phyloP scores from a whole-genome alignment of 1,140 invertebrate species.

The Drosophila murphyi region DNA sequence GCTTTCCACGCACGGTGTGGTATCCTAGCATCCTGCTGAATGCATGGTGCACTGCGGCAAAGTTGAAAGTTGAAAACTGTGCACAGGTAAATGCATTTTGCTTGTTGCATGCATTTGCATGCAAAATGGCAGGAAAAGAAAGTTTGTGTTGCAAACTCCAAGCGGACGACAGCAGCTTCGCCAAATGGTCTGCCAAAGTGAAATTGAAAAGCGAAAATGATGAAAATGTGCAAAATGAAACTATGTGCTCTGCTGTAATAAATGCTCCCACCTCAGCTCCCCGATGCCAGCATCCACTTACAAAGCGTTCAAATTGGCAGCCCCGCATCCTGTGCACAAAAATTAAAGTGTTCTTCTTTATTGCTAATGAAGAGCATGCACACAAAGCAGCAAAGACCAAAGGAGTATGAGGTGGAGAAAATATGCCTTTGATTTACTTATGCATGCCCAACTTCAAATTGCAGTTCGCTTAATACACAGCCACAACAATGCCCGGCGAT shows the following conservation, averaged over 20 bases:
- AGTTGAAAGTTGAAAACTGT: constrained; percentile 45
- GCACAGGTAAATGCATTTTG: constrained; percentile 76
- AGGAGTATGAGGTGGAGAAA: not conserved
- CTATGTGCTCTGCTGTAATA: constrained; percentile 41
- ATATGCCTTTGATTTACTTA: constrained; percentile 42
- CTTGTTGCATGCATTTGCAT: constrained; percentile 76
- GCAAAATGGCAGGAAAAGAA: constrained; percentile 66
- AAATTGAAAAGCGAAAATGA: constrained; percentile 78
- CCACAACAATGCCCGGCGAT: not conserved
- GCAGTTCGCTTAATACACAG: constrained; percentile 13
- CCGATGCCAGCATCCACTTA: constrained; percentile 55
- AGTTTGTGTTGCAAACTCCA: constrained; percentile 61
- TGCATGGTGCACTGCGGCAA: constrained; percentile 25
- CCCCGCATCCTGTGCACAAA: constrained; percentile 32
- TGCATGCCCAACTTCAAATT: constrained; percentile 31
- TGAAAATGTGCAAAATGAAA: constrained; percentile 75
- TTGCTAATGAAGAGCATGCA: constrained; percentile 68
- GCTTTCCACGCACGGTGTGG: not conserved
- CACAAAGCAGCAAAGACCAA: constrained; percentile 11
- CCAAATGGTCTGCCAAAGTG: constrained; percentile 64
- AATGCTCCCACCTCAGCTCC: constrained; percentile 1
- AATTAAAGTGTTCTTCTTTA: constrained; percentile 53
- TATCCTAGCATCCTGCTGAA: constrained; percentile 15
- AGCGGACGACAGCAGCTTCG: constrained; percentile 31
- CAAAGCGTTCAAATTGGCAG: constrained; percentile 69